Percentiles rank a stretch among this genome's conserved stretches.
phyloP scores from a whole-genome alignment of 2,797 vertebrate genomes.

The Choloepus didactylus region DNA sequence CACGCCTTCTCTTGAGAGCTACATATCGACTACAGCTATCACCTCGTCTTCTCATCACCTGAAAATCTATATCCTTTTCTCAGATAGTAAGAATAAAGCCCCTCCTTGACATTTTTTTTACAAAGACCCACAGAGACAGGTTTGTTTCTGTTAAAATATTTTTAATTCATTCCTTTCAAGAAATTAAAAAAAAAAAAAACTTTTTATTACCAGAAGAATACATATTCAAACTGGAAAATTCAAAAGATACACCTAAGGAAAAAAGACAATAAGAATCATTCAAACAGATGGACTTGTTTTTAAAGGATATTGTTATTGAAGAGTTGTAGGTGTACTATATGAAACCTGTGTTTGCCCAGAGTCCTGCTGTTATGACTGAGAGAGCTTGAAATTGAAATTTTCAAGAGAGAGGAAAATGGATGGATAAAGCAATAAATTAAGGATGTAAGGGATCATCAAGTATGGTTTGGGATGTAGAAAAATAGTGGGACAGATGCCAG shows the following conservation, averaged over 20 bases:
- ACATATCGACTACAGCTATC: too few species aligned
- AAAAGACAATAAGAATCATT: not conserved
- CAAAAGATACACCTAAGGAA: conserved; percentile 17
- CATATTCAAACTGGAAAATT: not conserved
- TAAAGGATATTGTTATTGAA: not conserved
- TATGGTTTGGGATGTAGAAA: not conserved
- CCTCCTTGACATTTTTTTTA: not conserved
- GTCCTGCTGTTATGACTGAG: not conserved
- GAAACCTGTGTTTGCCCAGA: not conserved
- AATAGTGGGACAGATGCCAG: not conserved
- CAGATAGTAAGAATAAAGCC: not conserved
- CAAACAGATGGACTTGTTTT: not conserved
- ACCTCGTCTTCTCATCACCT: not conserved
- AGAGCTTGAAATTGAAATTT: not conserved
- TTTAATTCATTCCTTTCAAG: not conserved
- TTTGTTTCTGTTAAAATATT: not conserved
- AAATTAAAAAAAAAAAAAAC: not conserved
- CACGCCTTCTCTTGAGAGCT: not conserved
- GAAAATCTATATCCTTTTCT: not conserved
- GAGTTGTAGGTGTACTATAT: not conserved
- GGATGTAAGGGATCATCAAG: not conserved
- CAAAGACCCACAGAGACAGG: not conserved
- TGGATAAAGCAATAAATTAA: not conserved
- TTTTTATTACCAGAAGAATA: not conserved
- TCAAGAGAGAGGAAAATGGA: not conserved